These are phyloP conservation scores for Tachyglossus aculeatus DNA, from an alignment of 2,797 vertebrate genomes.

Conservation along the genomic window DNA sequence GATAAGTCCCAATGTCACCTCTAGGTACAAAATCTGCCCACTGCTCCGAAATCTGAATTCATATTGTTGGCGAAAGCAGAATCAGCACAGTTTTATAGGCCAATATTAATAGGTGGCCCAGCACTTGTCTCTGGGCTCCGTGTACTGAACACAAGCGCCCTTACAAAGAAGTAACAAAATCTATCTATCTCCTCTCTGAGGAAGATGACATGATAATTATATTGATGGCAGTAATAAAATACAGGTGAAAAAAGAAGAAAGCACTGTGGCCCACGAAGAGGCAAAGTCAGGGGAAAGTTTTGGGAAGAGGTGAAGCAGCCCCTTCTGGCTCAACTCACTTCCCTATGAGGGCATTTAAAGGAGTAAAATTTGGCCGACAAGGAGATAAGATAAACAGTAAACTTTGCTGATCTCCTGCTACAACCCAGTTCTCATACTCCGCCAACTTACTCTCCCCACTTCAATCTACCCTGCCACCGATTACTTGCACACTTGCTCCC, in stretches of 20 bases:
- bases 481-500: too few relatives aligned
- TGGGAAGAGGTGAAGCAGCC: not conserved
- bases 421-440: not conserved
- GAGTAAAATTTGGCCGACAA: not conserved
- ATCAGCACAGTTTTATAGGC: conserved; percentile 47
- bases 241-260: conserved; percentile 32
- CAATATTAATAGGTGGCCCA: conserved; percentile 52
- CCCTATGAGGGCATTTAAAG: too few relatives aligned
- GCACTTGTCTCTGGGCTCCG: conserved; percentile 49
- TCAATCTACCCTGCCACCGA: too few relatives aligned
- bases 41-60: not conserved
- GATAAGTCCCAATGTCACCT: conserved; percentile 6
- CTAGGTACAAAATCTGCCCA: conserved; percentile 44
- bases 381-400: not conserved
- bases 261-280: not conserved
- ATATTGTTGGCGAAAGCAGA: conserved; percentile 46
- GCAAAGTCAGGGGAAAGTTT: not conserved
- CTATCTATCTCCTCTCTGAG: conserved; percentile 39
- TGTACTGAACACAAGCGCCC: conserved; percentile 32
- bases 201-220: conserved; percentile 56
- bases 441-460: too few relatives aligned
- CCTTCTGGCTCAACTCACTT: not conserved
- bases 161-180: conserved; percentile 52
- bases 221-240: conserved; percentile 54
- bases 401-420: too few relatives aligned